phyloP scores from a whole-genome alignment of 2,888 invertebrate genomes.

The Sinohyriopsis cumingii region DNA sequence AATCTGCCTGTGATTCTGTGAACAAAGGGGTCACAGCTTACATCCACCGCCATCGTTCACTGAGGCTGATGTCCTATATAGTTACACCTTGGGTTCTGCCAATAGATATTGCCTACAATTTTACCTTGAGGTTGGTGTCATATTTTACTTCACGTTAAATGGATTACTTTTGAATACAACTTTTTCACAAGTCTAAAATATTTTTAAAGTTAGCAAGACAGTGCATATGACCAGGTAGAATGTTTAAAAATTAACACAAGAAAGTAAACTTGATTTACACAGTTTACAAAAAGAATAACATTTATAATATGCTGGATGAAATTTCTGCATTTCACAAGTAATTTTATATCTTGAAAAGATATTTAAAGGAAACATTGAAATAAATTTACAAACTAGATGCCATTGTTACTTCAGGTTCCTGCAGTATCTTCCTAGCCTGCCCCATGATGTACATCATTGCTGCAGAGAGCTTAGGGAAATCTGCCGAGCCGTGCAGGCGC shows the following conservation, averaged over 20 bases:
- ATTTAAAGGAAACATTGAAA: too few relatives aligned
- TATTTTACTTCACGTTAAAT: not conserved
- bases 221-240: too few relatives aligned
- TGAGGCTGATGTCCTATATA: constrained; percentile 85
- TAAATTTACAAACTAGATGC: not conserved
- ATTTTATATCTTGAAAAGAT: too few relatives aligned
- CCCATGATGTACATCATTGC: constrained; percentile 71
- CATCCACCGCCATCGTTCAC: constrained; percentile 88
- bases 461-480: constrained; percentile 76
- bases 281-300: not conserved
- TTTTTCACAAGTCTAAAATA: constrained; percentile 2
- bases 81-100: constrained; percentile 91
- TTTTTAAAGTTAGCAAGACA: not conserved
- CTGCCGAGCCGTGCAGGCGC: constrained; percentile 74
- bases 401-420: constrained; percentile 77
- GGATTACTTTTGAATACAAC: not conserved
- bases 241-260: too few relatives aligned
- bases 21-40: constrained; percentile 93
- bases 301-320: too few relatives aligned
- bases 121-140: constrained; percentile 77
- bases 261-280: not conserved
- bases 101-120: constrained; percentile 81
- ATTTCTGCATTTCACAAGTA: too few relatives aligned
- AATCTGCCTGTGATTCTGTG: constrained; percentile 93
- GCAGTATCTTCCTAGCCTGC: constrained; percentile 81